Evolutionary conservation across 2,888 invertebrate species (phyloP).

Genomic region (Xiphydria camelus): DNA sequence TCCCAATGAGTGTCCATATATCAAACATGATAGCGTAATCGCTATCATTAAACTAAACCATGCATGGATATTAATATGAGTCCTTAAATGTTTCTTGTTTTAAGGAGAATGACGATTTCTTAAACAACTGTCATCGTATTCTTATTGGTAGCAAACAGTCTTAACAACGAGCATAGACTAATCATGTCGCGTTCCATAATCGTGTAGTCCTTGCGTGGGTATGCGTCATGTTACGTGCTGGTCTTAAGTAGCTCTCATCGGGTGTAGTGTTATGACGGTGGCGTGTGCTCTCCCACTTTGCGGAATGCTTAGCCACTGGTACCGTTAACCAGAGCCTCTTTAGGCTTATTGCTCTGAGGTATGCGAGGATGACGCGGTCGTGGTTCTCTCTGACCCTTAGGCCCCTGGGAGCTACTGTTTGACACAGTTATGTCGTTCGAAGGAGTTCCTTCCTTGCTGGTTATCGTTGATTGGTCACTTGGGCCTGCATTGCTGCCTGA

Average conservation of each 20-base stretch:
- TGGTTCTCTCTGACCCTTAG: constrained; percentile 53
- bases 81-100: constrained; percentile 43
- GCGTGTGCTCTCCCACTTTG: constrained; percentile 10
- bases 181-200: constrained; percentile 52
- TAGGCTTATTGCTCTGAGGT: constrained; percentile 61
- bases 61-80: constrained; percentile 55
- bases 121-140: constrained; percentile 49
- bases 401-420: constrained; percentile 50
- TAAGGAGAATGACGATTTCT: constrained; percentile 13
- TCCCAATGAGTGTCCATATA: constrained; percentile 54
- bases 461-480: constrained; percentile 50
- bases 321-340: constrained; percentile 71
- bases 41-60: constrained; percentile 49
- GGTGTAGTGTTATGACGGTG: constrained; percentile 35
- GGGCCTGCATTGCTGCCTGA: constrained; percentile 50
- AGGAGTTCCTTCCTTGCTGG: constrained; percentile 48
- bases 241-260: constrained; percentile 47
- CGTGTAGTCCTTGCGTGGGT: constrained; percentile 52
- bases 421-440: constrained; percentile 47
- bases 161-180: constrained; percentile 56
- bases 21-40: constrained; percentile 43
- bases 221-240: constrained; percentile 52
- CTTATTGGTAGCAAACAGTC: constrained; percentile 55
- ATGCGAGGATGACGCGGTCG: constrained; percentile 51
- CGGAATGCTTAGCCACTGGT: constrained; percentile 58